Conservation (phyloP, 2,113 vertebrate species). For the Epinephelus fuscoguttatus region DNA sequence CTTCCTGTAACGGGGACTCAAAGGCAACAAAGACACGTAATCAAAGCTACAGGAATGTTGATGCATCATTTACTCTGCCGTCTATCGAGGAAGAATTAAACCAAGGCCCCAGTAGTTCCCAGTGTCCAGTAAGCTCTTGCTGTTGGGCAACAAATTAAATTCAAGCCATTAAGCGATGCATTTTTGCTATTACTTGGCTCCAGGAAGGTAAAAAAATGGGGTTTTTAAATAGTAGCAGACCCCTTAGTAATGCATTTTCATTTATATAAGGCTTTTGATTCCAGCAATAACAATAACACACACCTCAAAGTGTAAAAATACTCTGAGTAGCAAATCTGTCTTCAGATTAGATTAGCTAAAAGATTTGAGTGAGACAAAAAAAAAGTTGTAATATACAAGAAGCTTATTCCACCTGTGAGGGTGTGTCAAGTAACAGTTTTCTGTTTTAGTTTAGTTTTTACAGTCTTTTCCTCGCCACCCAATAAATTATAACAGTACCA, state of each 20-base stretch:
- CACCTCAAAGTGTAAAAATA: conserved; percentile 74
- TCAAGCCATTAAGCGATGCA: conserved; percentile 32
- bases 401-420: conserved; percentile 79
- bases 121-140: conserved; percentile 14
- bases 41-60: conserved; percentile 78
- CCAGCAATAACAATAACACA: conserved; percentile 61
- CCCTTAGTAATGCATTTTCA: conserved; percentile 33
- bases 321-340: conserved; percentile 63
- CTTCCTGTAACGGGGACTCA: conserved; percentile 27
- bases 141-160: conserved; percentile 13
- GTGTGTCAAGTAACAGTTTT: conserved; percentile 84
- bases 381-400: conserved; percentile 76
- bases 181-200: conserved; percentile 36
- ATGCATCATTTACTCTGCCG: conserved; percentile 45
- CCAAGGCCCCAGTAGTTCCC: conserved; percentile 19
- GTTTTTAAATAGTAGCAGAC: conserved; percentile 52
- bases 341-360: conserved; percentile 63
- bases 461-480: conserved; percentile 71
- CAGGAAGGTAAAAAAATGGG: conserved; percentile 9
- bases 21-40: conserved; percentile 53
- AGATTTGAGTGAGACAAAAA: conserved; percentile 70
- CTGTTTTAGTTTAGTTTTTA: conserved; percentile 65
- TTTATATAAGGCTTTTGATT: conserved; percentile 57
- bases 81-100: conserved; percentile 30
- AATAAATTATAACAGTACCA: conserved; percentile 94